These are phyloP conservation scores for Trichonephila clavipes DNA, from an alignment of 1,140 invertebrate genomes.

Conservation along the genomic window DNA sequence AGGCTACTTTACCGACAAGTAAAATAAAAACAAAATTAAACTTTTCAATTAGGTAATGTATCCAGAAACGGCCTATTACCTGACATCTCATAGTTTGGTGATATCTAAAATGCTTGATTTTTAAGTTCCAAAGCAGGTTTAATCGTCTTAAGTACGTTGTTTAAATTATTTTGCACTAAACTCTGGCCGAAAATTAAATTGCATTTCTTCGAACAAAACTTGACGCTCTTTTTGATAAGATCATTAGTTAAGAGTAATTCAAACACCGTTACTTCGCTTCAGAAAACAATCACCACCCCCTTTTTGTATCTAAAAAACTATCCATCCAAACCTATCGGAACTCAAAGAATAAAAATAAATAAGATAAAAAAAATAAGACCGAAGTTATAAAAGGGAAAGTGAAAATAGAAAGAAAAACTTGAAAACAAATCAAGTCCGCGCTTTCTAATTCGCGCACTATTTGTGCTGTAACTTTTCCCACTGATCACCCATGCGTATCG, in stretches of 20 bases:
- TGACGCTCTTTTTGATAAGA: slow-evolving; percentile 32
- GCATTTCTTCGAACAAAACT: background rate
- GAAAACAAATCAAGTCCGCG: slow-evolving; percentile 64
- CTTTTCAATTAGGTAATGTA: no score
- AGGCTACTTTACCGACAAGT: no score
- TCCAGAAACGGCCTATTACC: no score
- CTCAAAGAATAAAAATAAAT: slow-evolving; percentile 32
- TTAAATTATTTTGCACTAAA: background rate
- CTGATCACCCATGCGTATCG: slow-evolving; percentile 48
- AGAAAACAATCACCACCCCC: slow-evolving; percentile 29
- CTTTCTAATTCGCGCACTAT: slow-evolving; percentile 58
- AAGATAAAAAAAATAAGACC: slow-evolving; percentile 12
- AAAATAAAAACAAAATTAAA: no score
- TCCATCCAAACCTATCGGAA: slow-evolving; percentile 22
- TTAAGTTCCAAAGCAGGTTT: background rate
- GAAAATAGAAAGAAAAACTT: slow-evolving; percentile 40
- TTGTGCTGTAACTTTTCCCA: slow-evolving; percentile 43
- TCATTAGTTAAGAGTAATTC: slow-evolving; percentile 53
- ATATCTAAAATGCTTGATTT: no score
- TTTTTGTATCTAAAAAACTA: slow-evolving; percentile 16
- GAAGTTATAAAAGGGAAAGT: slow-evolving; percentile 35
- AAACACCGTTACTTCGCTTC: slow-evolving; percentile 33
- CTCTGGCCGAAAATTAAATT: background rate
- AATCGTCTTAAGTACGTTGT: background rate
- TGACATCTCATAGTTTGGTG: no score